A percentile compares a stretch with the other conserved stretches of the same genome.
Evolutionary conservation across 2,113 vertebrate genomes (phyloP).

Genomic region (Shinisaurus crocodilurus): DNA sequence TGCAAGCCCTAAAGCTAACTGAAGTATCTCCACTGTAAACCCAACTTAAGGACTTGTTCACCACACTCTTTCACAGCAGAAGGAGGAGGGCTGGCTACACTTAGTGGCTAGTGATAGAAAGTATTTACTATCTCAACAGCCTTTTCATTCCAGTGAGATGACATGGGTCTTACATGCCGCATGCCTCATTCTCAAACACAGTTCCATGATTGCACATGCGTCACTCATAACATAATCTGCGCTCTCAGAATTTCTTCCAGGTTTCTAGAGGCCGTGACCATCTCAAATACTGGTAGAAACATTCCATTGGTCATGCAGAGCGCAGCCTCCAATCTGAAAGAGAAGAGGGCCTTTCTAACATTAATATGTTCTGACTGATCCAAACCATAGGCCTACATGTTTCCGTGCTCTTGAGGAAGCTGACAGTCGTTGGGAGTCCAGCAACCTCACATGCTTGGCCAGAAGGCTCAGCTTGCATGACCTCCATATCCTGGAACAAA

Average conservation of each 20-base stretch:
- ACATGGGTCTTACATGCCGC: conserved; percentile 68
- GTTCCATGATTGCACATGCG: conserved; percentile 63
- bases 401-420: not conserved
- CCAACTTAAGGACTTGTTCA: conserved; percentile 72
- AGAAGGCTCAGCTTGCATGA: not conserved
- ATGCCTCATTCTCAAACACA: conserved; percentile 65
- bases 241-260: conserved; percentile 72
- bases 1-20: conserved; percentile 74
- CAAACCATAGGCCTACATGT: not conserved
- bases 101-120: conserved; percentile 73
- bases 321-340: conserved; percentile 35
- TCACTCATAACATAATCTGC: conserved; percentile 66
- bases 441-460: no score
- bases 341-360: no score
- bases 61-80: conserved; percentile 65
- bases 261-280: conserved; percentile 57
- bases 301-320: conserved; percentile 61
- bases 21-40: conserved; percentile 73
- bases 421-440: not conserved
- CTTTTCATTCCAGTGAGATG: conserved; percentile 75
- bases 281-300: conserved; percentile 47
- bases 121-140: conserved; percentile 73
- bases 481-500: not conserved
- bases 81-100: conserved; percentile 71
- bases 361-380: not conserved